Conservation (phyloP, 2,113 vertebrate genomes). For the Pantherophis guttatus region DNA sequence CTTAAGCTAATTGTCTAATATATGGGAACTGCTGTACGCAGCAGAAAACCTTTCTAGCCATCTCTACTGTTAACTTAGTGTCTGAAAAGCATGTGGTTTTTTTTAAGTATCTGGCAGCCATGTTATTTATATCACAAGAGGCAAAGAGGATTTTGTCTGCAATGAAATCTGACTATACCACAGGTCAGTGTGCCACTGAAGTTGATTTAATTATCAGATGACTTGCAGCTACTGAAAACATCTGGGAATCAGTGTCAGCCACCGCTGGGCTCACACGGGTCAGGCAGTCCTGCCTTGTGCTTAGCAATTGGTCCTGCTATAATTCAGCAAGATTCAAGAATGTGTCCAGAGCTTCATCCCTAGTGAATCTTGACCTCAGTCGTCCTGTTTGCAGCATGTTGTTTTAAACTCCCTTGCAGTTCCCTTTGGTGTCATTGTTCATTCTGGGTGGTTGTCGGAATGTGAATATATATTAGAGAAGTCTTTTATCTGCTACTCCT, state of each 20-base stretch:
- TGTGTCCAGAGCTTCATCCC: not conserved
- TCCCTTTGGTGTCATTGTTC: not conserved
- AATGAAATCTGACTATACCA: not conserved
- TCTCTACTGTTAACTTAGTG: not conserved
- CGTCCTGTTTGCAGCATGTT: not conserved
- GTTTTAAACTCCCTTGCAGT: not conserved
- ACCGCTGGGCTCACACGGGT: not conserved
- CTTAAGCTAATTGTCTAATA: not conserved
- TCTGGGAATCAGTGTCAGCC: slow-evolving; percentile 3
- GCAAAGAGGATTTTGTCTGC: not conserved
- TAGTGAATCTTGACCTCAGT: not conserved
- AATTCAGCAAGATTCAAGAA: not conserved
- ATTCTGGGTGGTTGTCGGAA: not conserved
- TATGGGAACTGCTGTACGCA: not conserved
- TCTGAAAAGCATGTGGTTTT: not conserved
- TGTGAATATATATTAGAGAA: not conserved
- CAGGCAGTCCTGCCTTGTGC: not conserved
- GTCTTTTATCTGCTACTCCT: not conserved
- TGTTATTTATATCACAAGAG: not conserved
- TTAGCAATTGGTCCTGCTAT: not conserved
- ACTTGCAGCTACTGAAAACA: slow-evolving; percentile 7
- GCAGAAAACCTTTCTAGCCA: not conserved
- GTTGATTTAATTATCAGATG: slow-evolving; percentile 2
- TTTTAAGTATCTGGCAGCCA: not conserved
- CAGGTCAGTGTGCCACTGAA: not conserved